Evolutionary conservation across 1,140 invertebrate genomes (phyloP), one percentile per base, ranked within the genome.

Genomic region (Parapsyche elsis): DNA sequence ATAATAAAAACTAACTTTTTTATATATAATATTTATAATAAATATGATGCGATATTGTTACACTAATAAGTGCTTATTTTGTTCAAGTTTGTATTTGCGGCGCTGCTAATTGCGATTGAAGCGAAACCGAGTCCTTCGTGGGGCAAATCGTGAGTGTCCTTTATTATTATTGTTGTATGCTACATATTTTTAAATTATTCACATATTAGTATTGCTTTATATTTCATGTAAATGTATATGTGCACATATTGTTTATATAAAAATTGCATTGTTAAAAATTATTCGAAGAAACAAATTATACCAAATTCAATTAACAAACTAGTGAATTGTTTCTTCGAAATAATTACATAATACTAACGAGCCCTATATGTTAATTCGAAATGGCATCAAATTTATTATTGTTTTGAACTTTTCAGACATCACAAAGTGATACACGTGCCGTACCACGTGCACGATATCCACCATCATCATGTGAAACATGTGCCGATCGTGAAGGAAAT

Each of bases 31-130:
- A 4, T 38, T 38, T 38, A 4, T 38, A 7, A 38, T 38, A 38
- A 1, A 38, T 38, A 4, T 38, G 2, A 38, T 38, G 7, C 30
- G 7, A 38, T 38, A 4, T 38, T 38, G 7, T 38, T 38, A n/a
- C n/a, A n/a, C n/a, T n/a, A n/a, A n/a, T n/a, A n/a, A n/a, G n/a
- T n/a, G n/a, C n/a, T 61, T 21, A 21, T 67, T 67, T 26, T 67
- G 19, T 67, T 67, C 26, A 67, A 67, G 64, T 67, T 67, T 67
- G 64, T 23, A 10, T 23, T 67, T 67, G 64, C 64, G 5, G 64
- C 24, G 21, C 64, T 67, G 10, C 12, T 67, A 24, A 24, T 67
- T 67, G 64, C 64, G 24, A 67, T 67, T 67, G 64, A 67, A 67
- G 64, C 64, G 24, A 26, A 24, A 26, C 64, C 64, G 59, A 64